These are phyloP conservation scores for Peromyscus melanophrys DNA, from an alignment of 2,797 vertebrate species.

Conservation along the genomic window DNA sequence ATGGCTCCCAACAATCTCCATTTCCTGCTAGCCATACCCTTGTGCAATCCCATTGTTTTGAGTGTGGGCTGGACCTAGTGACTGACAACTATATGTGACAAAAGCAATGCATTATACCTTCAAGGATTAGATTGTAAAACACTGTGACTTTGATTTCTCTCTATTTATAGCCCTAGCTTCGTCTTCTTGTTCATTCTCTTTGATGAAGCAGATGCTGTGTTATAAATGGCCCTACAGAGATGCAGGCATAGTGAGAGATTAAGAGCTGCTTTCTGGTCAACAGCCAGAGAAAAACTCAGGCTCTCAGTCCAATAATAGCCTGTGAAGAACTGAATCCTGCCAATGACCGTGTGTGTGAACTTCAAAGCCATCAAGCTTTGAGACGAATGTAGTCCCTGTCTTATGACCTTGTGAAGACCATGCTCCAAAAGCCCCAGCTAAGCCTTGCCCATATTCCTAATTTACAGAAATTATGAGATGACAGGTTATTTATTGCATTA, in stretches of 20 bases:
- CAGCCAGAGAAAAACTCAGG: not conserved
- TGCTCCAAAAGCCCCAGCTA: constrained; percentile 18
- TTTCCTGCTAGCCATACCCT: not conserved
- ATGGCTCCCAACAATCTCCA: not conserved
- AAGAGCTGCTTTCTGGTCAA: constrained; percentile 17
- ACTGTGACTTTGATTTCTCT: not conserved
- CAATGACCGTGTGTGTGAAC: not conserved
- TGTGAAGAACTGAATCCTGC: constrained; percentile 33
- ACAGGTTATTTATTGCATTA: constrained; percentile 45
- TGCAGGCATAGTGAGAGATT: not conserved
- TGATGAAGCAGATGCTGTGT: constrained; percentile 27
- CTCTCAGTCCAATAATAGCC: not conserved
- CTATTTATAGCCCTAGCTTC: not conserved
- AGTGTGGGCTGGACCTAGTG: not conserved
- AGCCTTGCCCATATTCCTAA: not conserved
- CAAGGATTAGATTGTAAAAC: not conserved
- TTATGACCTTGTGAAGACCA: not conserved
- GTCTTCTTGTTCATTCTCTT: not conserved
- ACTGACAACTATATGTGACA: not conserved
- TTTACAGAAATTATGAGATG: constrained; percentile 19
- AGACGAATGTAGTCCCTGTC: not conserved
- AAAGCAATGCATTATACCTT: not conserved
- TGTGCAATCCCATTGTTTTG: not conserved
- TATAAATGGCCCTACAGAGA: constrained; percentile 45
- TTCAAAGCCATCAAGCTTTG: constrained; percentile 25